phyloP scores from a whole-genome alignment of 1,140 invertebrate genomes.

The Anoplophora glabripennis region DNA sequence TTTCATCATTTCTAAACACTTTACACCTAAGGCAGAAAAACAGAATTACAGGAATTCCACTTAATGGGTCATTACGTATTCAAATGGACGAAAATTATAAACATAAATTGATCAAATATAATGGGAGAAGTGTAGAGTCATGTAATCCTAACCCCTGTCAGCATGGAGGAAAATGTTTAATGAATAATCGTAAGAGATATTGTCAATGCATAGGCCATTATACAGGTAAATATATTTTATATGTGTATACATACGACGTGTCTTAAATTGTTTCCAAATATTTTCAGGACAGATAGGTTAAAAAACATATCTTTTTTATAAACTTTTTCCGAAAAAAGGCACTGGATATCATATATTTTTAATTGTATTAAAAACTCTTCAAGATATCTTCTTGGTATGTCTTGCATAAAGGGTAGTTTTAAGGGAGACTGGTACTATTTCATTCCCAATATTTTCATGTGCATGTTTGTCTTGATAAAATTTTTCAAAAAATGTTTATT shows the following conservation, averaged over 20 bases:
- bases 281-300: no score
- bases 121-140: constrained; percentile 58
- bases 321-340: no score
- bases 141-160: constrained; percentile 69
- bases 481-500: no score
- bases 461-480: no score
- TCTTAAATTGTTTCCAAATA: no score
- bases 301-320: no score
- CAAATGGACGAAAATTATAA: constrained; percentile 57
- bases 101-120: constrained; percentile 56
- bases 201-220: constrained; percentile 66
- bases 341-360: no score
- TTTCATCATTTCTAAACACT: constrained; percentile 62
- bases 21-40: constrained; percentile 56
- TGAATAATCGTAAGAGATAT: constrained; percentile 50
- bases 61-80: constrained; percentile 55
- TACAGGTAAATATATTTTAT: constrained; percentile 50
- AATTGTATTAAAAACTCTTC: no score
- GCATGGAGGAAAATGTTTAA: constrained; percentile 62
- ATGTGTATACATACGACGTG: not conserved
- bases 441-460: no score
- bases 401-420: no score
- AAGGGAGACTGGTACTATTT: no score
- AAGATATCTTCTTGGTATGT: no score
- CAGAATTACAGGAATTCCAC: constrained; percentile 47